Conservation (phyloP, 2,888 invertebrate species). For the Drosophila melanosoma region DNA sequence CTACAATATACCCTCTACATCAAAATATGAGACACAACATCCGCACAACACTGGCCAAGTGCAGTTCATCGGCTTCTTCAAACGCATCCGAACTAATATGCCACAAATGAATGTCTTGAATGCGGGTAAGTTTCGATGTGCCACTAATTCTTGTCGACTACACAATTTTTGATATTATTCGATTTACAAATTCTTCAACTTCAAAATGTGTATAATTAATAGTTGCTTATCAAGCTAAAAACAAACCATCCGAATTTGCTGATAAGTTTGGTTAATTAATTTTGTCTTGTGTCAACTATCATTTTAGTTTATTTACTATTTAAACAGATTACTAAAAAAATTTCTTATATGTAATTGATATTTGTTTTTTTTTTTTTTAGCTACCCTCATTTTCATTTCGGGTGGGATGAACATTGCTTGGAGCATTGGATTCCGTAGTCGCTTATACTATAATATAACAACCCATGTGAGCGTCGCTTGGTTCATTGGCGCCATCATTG, state of each 20-base stretch:
- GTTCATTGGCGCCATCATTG: slow-evolving; percentile 81
- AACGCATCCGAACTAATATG: slow-evolving; percentile 41
- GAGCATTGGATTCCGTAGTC: slow-evolving; percentile 56
- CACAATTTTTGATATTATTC: not conserved
- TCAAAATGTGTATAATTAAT: not conserved
- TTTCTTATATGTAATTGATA: not conserved
- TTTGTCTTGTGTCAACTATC: not conserved
- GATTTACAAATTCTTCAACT: not conserved
- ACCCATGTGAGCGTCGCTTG: slow-evolving; percentile 63
- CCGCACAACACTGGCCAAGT: slow-evolving; percentile 22
- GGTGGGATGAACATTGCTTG: slow-evolving; percentile 79
- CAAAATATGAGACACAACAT: slow-evolving; percentile 3
- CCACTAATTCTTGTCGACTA: not conserved
- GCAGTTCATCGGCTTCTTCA: slow-evolving; percentile 41
- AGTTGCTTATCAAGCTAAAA: not conserved
- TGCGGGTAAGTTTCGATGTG: slow-evolving; percentile 44
- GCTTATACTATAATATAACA: fast-evolving
- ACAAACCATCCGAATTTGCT: not conserved
- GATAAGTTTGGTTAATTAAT: slow-evolving; percentile 12
- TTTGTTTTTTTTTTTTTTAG: slow-evolving; percentile 36
- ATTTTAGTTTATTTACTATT: not conserved
- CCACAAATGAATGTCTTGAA: slow-evolving; percentile 52
- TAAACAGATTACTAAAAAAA: not conserved
- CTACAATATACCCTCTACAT: slow-evolving; percentile 1
- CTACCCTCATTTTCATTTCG: slow-evolving; percentile 64